A percentile compares a stretch with the other conserved stretches of the same genome.
Conservation (phyloP, 2,113 vertebrate genomes). For the Platichthys flesus region DNA sequence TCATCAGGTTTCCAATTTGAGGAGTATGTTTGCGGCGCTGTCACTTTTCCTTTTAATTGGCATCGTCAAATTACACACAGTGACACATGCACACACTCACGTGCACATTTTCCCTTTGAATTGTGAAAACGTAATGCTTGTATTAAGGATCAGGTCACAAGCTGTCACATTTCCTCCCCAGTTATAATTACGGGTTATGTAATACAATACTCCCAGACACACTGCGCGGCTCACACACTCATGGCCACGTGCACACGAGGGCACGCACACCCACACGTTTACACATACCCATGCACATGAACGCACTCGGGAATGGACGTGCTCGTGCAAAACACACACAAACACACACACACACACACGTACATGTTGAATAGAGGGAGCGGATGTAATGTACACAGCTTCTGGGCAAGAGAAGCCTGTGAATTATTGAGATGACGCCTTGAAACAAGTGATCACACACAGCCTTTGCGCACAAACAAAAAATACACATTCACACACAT, state of each 20-base stretch:
- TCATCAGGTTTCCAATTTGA: slow-evolving; percentile 50
- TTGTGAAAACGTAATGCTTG: slow-evolving; percentile 67
- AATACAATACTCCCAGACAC: slow-evolving; percentile 53
- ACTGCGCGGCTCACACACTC: background rate
- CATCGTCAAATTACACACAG: slow-evolving; percentile 25
- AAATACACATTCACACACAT: background rate
- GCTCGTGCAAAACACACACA: background rate
- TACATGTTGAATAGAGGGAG: slow-evolving; percentile 29
- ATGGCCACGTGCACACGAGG: slow-evolving; percentile 3
- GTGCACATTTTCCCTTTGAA: slow-evolving; percentile 42
- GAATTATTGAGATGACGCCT: slow-evolving; percentile 63
- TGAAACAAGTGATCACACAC: slow-evolving; percentile 58
- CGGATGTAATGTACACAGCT: slow-evolving; percentile 41
- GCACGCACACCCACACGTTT: background rate
- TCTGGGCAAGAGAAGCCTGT: slow-evolving; percentile 49
- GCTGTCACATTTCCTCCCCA: slow-evolving; percentile 73
- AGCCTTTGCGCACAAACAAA: background rate
- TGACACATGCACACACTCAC: background rate
- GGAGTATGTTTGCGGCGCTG: slow-evolving; percentile 41
- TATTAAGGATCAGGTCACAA: slow-evolving; percentile 76
- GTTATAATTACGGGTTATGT: slow-evolving; percentile 76
- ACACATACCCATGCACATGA: background rate
- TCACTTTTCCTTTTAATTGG: slow-evolving; percentile 61
- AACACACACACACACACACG: background rate
- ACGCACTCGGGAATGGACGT: background rate